Percentiles rank a stretch among this genome's conserved stretches.
Conservation (phyloP, 2,797 vertebrate species). For the Neosalanx taihuensis region DNA sequence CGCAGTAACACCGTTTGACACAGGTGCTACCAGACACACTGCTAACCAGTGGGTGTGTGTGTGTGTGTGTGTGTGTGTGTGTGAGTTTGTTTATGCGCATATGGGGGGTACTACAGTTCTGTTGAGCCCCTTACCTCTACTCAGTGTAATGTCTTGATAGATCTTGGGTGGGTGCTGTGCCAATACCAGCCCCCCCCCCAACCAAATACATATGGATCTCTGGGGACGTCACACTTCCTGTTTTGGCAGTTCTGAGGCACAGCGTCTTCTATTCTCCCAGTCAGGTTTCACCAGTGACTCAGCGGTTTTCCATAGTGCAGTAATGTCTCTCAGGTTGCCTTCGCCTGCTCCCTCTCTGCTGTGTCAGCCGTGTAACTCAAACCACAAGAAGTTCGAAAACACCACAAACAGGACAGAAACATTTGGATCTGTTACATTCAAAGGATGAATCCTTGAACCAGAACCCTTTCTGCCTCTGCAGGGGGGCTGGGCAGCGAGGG, state of each 20-base stretch:
- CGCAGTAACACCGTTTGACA: background rate
- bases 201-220: background rate
- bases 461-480: conserved; percentile 24
- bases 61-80: conserved; percentile 10
- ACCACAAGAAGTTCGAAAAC: conserved; percentile 49
- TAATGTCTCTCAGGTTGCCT: conserved; percentile 32
- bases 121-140: background rate
- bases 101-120: background rate
- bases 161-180: background rate
- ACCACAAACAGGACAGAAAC: conserved; percentile 41
- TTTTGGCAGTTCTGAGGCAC: conserved; percentile 9
- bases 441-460: conserved; percentile 39
- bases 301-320: conserved; percentile 41
- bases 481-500: conserved; percentile 4
- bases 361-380: conserved; percentile 54
- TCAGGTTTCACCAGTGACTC: conserved; percentile 40
- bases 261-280: background rate
- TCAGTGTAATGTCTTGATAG: background rate
- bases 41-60: background rate
- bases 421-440: conserved; percentile 35
- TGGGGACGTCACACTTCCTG: conserved; percentile 26
- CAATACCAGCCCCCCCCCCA: background rate
- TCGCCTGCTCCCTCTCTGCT: conserved; percentile 40
- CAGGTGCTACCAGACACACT: conserved; percentile 22
- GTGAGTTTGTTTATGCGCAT: background rate